Base-by-base conservation (phyloP, 2,797 vertebrate genomes). In the Babyrousa celebensis region DNA sequence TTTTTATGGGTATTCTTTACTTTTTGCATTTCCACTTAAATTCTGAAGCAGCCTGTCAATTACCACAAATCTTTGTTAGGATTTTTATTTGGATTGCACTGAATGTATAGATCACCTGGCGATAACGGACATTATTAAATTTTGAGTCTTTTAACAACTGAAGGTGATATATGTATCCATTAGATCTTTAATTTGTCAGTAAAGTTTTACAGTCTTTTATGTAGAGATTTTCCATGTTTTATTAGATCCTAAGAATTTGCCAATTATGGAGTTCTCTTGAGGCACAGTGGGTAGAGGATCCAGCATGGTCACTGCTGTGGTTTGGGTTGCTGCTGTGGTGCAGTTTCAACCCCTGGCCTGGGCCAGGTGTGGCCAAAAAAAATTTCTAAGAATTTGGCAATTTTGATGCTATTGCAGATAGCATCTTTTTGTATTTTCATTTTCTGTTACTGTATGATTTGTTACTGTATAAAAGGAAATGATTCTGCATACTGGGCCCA, bases 241-340 rank as follows among this genome's bases (percentile, higher is more conserved):
- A 60, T 40, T 52, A 36, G 29, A 68, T 25, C n/a, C 70, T 77
- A 68, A 92, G 75, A 91, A 91, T 82, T 60, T 91, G n/a, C 17
- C 12, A 67, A 15, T 87, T 68, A 48, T 48, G 43, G 43, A 48
- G 43, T 48, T 48, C 9, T 48, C 43, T 48, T 48, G 43, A 48
- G 43, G 43, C 43, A 48, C 43, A 48, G 43, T 7, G 43, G 43
- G 43, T 48, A 7, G 43, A 48, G 43, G 43, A 48, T 48, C 43
- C 43, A 48, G 43, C 9, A 10, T 48, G 9, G 9, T 48, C 43
- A 48, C 43, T 48, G 43, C 43, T 48, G 6, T 48, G 43, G 43
- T 10, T 48, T 48, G 43, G 43, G 43, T 48, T 48, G 43, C 43
- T 48, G 43, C 43, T 48, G 43, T 48, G 43, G 43, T 48, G 43